These are phyloP conservation scores for Tinea semifulvella DNA, from an alignment of 2,888 invertebrate genomes.

Conservation along the genomic window DNA sequence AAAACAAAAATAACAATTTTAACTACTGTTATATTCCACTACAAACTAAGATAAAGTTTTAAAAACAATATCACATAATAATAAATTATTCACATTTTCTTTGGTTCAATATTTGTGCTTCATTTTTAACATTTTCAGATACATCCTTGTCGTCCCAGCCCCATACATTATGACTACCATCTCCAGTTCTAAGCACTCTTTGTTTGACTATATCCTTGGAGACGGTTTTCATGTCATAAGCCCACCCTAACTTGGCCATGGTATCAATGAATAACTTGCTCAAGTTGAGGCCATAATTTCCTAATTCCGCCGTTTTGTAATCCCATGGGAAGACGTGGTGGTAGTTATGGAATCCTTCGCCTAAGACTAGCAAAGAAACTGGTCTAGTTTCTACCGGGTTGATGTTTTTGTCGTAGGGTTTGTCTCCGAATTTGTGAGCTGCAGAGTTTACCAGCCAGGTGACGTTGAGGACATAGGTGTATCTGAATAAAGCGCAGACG, in stretches of 20 bases:
- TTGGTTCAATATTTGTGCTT: slow-evolving; percentile 28
- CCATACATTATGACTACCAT: slow-evolving; percentile 77
- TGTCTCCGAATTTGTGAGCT: slow-evolving; percentile 83
- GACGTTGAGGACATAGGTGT: slow-evolving; percentile 81
- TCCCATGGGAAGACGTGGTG: slow-evolving; percentile 90
- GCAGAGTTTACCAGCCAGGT: slow-evolving; percentile 93
- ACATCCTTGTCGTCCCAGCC: slow-evolving; percentile 74
- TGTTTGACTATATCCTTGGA: slow-evolving; percentile 73
- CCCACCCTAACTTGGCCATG: slow-evolving; percentile 84
- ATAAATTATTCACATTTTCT: slow-evolving; percentile 27
- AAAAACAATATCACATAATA: too few relatives aligned
- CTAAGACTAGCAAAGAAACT: slow-evolving; percentile 74
- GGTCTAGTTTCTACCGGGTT: slow-evolving; percentile 76
- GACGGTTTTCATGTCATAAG: slow-evolving; percentile 86
- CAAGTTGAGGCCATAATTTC: slow-evolving; percentile 12
- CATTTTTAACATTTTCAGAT: slow-evolving; percentile 28
- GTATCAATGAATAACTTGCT: slow-evolving; percentile 73
- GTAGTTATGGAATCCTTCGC: slow-evolving; percentile 89
- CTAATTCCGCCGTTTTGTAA: slow-evolving; percentile 70
- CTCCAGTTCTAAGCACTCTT: slow-evolving; percentile 78
- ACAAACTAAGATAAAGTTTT: too few relatives aligned
- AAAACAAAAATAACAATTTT: too few relatives aligned
- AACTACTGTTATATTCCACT: too few relatives aligned
- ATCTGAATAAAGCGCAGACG: slow-evolving; percentile 78
- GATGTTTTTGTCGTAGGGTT: slow-evolving; percentile 78